Evolutionary conservation across 2,113 vertebrate genomes (phyloP), one percentile per base, ranked within the genome.

Genomic region (Callipepla squamata): DNA sequence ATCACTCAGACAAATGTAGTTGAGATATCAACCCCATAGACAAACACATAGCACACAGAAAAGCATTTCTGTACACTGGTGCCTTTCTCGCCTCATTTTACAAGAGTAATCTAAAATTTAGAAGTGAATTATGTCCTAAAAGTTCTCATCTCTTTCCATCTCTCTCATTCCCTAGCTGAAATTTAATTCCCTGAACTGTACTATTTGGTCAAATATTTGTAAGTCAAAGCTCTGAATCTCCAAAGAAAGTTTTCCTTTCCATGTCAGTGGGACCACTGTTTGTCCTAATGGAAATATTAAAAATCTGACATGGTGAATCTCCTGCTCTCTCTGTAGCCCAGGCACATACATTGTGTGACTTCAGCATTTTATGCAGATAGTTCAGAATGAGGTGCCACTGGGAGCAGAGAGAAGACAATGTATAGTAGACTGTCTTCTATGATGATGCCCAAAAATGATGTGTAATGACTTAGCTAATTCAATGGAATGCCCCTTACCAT

Each of bases 291-390:
- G 38, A 92, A 22, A 25, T 30, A 63, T 28, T 70, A 8, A 75
- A 12, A 45, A 38, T 78, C 67, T 68, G 23, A 12, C 44, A 11
- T 89, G 25, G 11, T 62, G 11, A 40, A 45, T 48, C 9, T 88
- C 28, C 26, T 82, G n/a, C 14, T 17, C 70, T 70, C 14, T 34
- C 47, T 67, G 14, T 20, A 75, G 55, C 40, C 15, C 61, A 85
- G 73, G 55, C 20, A 58, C 2, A 3, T 1, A 7, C 13, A 2
- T 12, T 28, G 34, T n/a, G 4, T 22, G 22, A 13, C 4, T 10
- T 80, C 13, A 40, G 15, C 36, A 47, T 42, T 65, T 59, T 63
- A 28, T 48, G 7, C 7, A 70, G 57, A 18, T 77, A 62, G 58
- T 9, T 13, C 25, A 85, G 47, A 67, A 26, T 7, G 48, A 20